Evolutionary conservation across 2,113 vertebrate species (phyloP), one percentile per base, ranked within the genome.

Genomic region (Prunella himalayana): DNA sequence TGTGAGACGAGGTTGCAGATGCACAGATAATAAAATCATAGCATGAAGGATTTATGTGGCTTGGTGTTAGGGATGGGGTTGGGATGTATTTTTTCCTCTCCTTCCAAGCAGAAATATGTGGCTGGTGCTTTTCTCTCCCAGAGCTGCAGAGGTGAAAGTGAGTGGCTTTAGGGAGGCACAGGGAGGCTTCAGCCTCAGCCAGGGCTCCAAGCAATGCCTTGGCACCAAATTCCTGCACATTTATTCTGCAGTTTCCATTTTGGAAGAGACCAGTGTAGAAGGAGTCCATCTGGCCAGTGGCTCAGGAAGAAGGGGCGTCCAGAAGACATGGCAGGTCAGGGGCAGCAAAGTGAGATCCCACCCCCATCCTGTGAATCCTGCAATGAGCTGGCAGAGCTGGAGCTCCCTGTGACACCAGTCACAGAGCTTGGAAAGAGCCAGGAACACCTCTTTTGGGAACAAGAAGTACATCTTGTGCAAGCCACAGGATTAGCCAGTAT

Each of bases 381-480:
- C 39, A 75, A 92, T 3, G 84, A 82, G 13, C 65, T 91, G 93
- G 91, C 91, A 91, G 84, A 57, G 59, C 94, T 85, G 4, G 1
- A 4, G 4, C 2, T 53, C 35, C 3, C 73, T 20, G 23, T 50
- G 78, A 85, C 49, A 12, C 31, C 4, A 24, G 53, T n/a, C 77
- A 39, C 45, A 7, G 78, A 33, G 44, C 35, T 8, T 54, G 47
- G 50, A 25, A n/a, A 61, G 51, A 37, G 79, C 63, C 84, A 70
- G 63, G 66, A 91, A 61, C 84, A 33, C 53, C 83, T 89, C 89
- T 85, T 89, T 61, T 76, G 83, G 90, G 94, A 95, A 54, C 59
- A n/a, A 44, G 11, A 28, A 75, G 73, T 47, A 23, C 66, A 41
- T 80, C 70, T 80, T 22, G 14, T 56, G 54, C 41, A 70, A 77